Evolutionary conservation across 2,888 invertebrate genomes (phyloP).

Genomic region (Cremastinae sp.): DNA sequence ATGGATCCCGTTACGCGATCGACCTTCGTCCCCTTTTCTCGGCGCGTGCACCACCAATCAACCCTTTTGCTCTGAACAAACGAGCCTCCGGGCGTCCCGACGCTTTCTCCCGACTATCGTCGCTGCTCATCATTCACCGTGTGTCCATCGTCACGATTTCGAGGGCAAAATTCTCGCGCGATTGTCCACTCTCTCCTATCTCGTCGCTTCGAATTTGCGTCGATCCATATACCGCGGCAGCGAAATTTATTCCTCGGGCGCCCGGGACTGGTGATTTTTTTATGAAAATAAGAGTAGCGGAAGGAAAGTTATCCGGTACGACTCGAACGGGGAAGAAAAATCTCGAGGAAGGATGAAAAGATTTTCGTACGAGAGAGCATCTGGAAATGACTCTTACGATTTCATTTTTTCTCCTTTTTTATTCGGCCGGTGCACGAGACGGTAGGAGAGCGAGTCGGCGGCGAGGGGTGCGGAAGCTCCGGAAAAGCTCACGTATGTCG

Average conservation of each 20-base stretch:
- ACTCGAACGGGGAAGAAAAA: conserved; percentile 6
- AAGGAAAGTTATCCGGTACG: too few relatives aligned
- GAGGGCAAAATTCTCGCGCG: too few relatives aligned
- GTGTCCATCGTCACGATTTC: too few relatives aligned
- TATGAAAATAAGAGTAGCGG: too few relatives aligned
- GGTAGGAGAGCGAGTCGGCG: conserved; percentile 18
- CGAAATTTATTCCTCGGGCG: too few relatives aligned
- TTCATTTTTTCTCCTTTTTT: neutral
- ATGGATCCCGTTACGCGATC: conserved; percentile 68
- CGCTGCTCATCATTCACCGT: too few relatives aligned
- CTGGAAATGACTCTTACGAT: conserved; percentile 18
- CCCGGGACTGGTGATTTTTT: too few relatives aligned
- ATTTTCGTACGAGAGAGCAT: too few relatives aligned
- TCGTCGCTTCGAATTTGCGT: too few relatives aligned
- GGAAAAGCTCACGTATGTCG: conserved; percentile 51
- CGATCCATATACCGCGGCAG: too few relatives aligned
- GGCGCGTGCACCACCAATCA: conserved; percentile 61
- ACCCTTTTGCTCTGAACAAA: conserved; percentile 56
- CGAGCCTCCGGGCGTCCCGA: conserved; percentile 56
- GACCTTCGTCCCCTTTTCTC: conserved; percentile 46
- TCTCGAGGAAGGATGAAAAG: conserved; percentile 23
- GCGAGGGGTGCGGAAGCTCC: conserved; percentile 17
- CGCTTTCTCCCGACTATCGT: conserved; percentile 62
- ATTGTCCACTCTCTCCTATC: too few relatives aligned
- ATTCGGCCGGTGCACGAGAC: neutral